Evolutionary conservation across 2,113 vertebrate species (phyloP), one percentile per base, ranked within the genome.

Genomic region (Rhinolophus sinicus): DNA sequence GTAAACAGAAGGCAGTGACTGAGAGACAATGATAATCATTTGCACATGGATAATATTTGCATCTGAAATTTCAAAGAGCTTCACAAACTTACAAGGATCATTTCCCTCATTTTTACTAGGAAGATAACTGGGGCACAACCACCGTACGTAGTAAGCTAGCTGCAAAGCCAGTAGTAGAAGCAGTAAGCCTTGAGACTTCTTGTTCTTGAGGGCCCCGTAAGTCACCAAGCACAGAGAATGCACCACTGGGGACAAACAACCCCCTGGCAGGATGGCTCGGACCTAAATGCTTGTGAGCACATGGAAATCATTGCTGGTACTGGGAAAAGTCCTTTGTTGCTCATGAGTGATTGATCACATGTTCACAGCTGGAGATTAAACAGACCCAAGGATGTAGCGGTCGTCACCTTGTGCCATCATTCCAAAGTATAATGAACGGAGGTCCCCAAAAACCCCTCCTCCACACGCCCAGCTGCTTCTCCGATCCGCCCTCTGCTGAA

Each of bases 1-100:
- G 93, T 93, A 96, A 97, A 97, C 12, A 90, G 94, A 87, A 97
- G 70, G 33, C 72, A 58, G 89, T 44, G 85, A 96, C 82, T 89
- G 94, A 96, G 76, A 92, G 58, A 84, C 77, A 96, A 96, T 83
- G 0, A 75, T 4, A 52, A 62, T 52, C 22, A 65, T 64, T 44
- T 52, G 24, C 4, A 5, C 18, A 18, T 13, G 54, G 58, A 69
- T 87, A 30, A 60, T 62, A 50, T 73, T n/a, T 50, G 38, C 76
- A 76, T 14, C 44, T 93, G 75, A 84, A 64, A 92, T 76, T 62
- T 40, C 69, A 67, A 72, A 65, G 30, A 64, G 35, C 38, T 72
- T 54, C 52, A 30, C 16, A 89, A 77, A 54, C n/a, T 72, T 19
- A 14, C 70, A 65, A 72, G 47, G 8, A 3, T 13, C 11, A 18